phyloP scores from a whole-genome alignment of 2,888 invertebrate species.

The Thereva nobilitata region DNA sequence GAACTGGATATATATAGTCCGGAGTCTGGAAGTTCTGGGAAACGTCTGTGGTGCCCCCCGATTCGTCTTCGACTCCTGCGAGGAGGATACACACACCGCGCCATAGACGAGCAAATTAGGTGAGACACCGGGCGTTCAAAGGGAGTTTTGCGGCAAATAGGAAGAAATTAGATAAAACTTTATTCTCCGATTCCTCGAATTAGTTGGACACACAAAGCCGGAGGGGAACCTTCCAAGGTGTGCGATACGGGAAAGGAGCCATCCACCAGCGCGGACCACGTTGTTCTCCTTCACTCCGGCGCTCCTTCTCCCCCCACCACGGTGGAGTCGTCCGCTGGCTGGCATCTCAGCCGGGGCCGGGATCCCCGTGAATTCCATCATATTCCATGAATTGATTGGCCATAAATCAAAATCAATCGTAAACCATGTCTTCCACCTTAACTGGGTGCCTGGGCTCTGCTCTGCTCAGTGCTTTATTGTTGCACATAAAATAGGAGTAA shows the following conservation, averaged over 20 bases:
- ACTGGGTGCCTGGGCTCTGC: conserved; percentile 11
- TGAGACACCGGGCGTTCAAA: conserved; percentile 18
- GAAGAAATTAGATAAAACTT: conserved; percentile 37
- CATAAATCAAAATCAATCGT: conserved; percentile 41
- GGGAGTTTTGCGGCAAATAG: conserved; percentile 24
- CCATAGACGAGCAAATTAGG: conserved; percentile 4
- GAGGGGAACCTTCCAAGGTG: too few relatives aligned
- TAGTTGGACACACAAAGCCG: conserved; percentile 21
- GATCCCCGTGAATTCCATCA: conserved; percentile 4
- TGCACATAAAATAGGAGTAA: conserved; percentile 41
- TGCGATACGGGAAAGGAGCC: too few relatives aligned
- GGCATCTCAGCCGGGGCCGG: neutral
- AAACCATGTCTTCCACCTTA: conserved; percentile 29
- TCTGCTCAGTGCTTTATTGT: conserved; percentile 38
- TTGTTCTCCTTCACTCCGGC: too few relatives aligned
- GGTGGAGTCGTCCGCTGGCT: neutral
- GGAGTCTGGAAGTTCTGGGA: neutral
- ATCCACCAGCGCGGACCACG: too few relatives aligned
- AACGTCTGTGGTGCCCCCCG: conserved; percentile 14
- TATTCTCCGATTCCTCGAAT: conserved; percentile 35
- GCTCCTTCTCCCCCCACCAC: too few relatives aligned
- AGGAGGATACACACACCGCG: too few relatives aligned
- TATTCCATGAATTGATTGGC: conserved; percentile 39
- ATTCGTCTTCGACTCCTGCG: conserved; percentile 8
- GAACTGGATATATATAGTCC: too few relatives aligned